Percentiles rank a stretch among this genome's conserved stretches.
Evolutionary conservation across 1,140 invertebrate genomes (phyloP).

Genomic region (Solenopsis fugax): DNA sequence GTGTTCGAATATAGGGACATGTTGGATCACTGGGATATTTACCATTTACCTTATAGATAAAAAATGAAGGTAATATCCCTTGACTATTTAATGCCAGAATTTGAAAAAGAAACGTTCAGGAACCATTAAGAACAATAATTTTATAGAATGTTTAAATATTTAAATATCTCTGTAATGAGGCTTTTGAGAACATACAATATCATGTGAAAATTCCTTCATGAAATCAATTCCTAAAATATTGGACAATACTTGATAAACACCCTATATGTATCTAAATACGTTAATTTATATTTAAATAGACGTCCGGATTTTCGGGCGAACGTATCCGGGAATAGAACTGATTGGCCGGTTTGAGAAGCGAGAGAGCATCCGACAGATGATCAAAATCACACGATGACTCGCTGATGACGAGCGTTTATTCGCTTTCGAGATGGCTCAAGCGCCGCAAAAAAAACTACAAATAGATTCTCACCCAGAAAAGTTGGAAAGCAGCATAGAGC

Average conservation of each 20-base stretch:
- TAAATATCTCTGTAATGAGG: too few species aligned
- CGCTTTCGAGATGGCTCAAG: not conserved
- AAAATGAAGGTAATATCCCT: too few species aligned
- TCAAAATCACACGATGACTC: not conserved
- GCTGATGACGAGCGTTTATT: slow-evolving; percentile 19
- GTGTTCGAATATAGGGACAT: too few species aligned
- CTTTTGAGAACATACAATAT: too few species aligned
- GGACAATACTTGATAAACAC: not conserved
- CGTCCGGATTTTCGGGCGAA: not conserved
- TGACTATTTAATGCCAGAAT: too few species aligned
- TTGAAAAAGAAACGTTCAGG: too few species aligned
- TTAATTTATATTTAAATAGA: not conserved
- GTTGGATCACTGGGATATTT: too few species aligned
- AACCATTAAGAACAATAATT: too few species aligned
- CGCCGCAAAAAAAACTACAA: not conserved
- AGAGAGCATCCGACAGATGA: slow-evolving; percentile 6
- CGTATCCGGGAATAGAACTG: not conserved
- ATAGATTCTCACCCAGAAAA: slow-evolving; percentile 60
- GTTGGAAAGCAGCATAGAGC: slow-evolving; percentile 61
- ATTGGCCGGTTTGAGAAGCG: not conserved
- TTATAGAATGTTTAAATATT: too few species aligned
- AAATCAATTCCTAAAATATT: not conserved
- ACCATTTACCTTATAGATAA: too few species aligned
- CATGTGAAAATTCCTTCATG: too few species aligned
- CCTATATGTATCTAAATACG: not conserved